phyloP scores from a whole-genome alignment of 2,888 invertebrate species.

The Panzeria rudis region DNA sequence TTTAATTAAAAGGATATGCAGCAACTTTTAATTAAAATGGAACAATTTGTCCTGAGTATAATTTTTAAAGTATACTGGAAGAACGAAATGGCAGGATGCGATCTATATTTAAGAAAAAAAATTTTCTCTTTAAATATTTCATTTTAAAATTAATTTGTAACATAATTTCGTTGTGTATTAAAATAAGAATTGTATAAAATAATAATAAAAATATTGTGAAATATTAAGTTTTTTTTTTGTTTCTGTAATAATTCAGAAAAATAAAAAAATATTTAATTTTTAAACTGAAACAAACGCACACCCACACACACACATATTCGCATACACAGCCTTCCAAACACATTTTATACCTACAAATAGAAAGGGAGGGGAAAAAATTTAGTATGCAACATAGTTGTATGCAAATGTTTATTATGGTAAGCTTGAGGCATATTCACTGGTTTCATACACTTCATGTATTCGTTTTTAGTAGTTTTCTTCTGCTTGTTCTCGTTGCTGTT shows the following conservation, averaged over 20 bases:
- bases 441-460: conserved; percentile 66
- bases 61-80: no score
- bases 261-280: conserved; percentile 21
- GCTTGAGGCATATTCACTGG: conserved; percentile 68
- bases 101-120: no score
- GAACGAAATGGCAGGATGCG: no score
- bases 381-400: conserved; percentile 56
- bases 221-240: conserved; percentile 32
- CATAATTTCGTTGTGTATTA: conserved; percentile 41
- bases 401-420: conserved; percentile 69
- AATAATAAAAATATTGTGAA: conserved; percentile 45
- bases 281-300: conserved; percentile 7
- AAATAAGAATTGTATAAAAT: background rate
- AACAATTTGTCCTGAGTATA: no score
- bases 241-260: conserved; percentile 14
- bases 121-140: background rate
- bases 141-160: conserved; percentile 59
- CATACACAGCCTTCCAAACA: background rate
- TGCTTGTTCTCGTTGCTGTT: conserved; percentile 38
- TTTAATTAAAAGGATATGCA: no score
- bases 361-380: background rate
- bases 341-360: no score
- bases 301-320: background rate
- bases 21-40: no score
- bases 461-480: conserved; percentile 58